Base-by-base conservation (phyloP, 2,113 vertebrate genomes). In the Chlorodrepanis virens region DNA sequence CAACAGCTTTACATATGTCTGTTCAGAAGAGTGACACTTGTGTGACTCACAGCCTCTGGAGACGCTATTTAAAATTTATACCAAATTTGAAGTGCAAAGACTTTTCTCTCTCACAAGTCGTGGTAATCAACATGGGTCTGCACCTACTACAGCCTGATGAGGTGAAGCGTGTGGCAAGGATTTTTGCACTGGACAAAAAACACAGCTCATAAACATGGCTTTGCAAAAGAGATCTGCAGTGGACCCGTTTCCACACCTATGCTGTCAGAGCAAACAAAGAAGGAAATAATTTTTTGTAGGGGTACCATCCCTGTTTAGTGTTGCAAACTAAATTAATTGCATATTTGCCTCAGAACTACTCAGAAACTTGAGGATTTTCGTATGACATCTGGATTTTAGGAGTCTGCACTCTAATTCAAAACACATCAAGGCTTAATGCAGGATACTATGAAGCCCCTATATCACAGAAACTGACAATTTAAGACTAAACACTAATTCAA, bases 51-150 rank as follows among this genome's bases (percentile, higher is more conserved):
- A 93, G 97, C 87, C 97, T 98, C 97, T 89, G 94, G 97, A 98
- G 96, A 95, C 31, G 78, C 97, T 97, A 98, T 98, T 97, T 98
- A 98, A 98, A 98, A 98, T 98, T 98, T 98, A 98, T 98, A 98
- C 84, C 90, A 96, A 97, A 97, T 96, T 92, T 97, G 91, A 96
- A 97, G 91, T 6, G 76, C 91, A 95, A 94, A 87, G 90, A 95
- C 95, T 94, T 92, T 87, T 83, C 95, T 83, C 96, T 91, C 81
- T 81, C 64, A 45, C 93, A 98, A 98, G 95, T 97, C 93, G 39
- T 0, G 22, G 60, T 90, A 95, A 98, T 98, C 98, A 98, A 98
- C 98, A 98, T 37, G 9, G 89, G 93, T 95, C 97, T 84, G 95
- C 96, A 97, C 89, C 96, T 97, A 95, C 94, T 92, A 98, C 95